phyloP scores from a whole-genome alignment of 2,888 invertebrate species.

The Limulus polyphemus region DNA sequence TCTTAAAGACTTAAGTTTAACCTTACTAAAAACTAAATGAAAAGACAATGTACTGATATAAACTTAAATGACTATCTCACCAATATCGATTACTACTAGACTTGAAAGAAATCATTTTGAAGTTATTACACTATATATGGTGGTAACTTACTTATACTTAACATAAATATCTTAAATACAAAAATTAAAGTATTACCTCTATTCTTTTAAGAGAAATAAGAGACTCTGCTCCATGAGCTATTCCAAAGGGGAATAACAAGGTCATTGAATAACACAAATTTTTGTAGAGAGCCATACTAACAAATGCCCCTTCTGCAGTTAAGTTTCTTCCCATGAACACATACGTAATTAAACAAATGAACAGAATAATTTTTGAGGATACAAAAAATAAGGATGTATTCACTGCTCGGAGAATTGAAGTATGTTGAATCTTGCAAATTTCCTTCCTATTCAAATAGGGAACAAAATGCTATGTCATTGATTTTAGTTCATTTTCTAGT shows the following conservation, averaged over 20 bases:
- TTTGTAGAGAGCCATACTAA: conserved; percentile 74
- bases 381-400: conserved; percentile 50
- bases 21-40: no score
- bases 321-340: conserved; percentile 50
- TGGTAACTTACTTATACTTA: no score
- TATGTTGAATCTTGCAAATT: conserved; percentile 50
- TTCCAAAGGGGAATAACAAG: conserved; percentile 71
- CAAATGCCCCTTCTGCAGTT: conserved; percentile 61
- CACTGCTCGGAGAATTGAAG: conserved; percentile 49
- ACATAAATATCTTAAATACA: no score
- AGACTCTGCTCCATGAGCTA: conserved; percentile 65
- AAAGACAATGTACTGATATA: no score
- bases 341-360: conserved; percentile 62
- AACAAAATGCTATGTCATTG: no score
- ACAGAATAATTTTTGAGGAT: conserved; percentile 68
- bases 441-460: conserved; percentile 43
- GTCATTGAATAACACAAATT: conserved; percentile 62
- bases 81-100: no score
- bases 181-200: conserved; percentile 35
- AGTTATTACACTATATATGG: no score
- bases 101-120: no score
- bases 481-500: no score
- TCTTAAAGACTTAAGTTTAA: no score
- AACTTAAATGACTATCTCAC: no score
- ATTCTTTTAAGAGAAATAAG: conserved; percentile 58